phyloP scores from a whole-genome alignment of 2,888 invertebrate species.

The Crocallis elinguaria region DNA sequence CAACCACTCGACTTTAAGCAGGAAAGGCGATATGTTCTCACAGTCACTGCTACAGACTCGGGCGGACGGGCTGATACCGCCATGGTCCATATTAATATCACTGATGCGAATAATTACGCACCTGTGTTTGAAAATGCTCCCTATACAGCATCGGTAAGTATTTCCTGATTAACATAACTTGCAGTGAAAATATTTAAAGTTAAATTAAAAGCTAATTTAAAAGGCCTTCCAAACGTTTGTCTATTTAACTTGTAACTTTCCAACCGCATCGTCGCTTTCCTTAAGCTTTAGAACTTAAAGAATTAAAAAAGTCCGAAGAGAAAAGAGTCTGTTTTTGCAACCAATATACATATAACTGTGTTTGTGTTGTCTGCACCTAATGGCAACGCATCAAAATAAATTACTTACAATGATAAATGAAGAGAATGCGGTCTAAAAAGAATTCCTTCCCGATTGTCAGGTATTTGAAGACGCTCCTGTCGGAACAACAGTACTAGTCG shows the following conservation, averaged over 20 bases:
- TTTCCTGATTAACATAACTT: too few relatives aligned
- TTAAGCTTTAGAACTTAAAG: too few relatives aligned
- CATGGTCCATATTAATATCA: constrained; percentile 95
- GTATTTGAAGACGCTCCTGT: constrained; percentile 96
- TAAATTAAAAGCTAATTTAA: too few relatives aligned
- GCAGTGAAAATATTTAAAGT: too few relatives aligned
- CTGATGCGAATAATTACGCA: constrained; percentile 97
- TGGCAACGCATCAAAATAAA: too few relatives aligned
- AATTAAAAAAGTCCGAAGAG: too few relatives aligned
- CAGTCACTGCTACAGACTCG: constrained; percentile 94
- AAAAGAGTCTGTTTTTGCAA: too few relatives aligned
- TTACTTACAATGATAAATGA: not conserved
- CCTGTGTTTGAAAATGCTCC: constrained; percentile 97
- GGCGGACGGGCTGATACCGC: constrained; percentile 95
- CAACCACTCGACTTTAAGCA: constrained; percentile 97
- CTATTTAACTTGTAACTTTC: too few relatives aligned
- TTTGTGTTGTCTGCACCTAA: too few relatives aligned
- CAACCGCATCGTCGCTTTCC: too few relatives aligned
- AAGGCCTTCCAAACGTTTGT: too few relatives aligned
- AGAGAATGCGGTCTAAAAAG: not conserved
- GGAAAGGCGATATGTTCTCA: constrained; percentile 94
- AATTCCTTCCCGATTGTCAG: constrained; percentile 58
- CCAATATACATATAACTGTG: too few relatives aligned
- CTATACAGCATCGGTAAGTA: constrained; percentile 90
- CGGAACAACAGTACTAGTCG: constrained; percentile 95